A percentile compares a stretch with the other conserved stretches of the same genome.
These are phyloP conservation scores for Aspidapion aeneum DNA, from an alignment of 2,888 invertebrate species.

Conservation along the genomic window DNA sequence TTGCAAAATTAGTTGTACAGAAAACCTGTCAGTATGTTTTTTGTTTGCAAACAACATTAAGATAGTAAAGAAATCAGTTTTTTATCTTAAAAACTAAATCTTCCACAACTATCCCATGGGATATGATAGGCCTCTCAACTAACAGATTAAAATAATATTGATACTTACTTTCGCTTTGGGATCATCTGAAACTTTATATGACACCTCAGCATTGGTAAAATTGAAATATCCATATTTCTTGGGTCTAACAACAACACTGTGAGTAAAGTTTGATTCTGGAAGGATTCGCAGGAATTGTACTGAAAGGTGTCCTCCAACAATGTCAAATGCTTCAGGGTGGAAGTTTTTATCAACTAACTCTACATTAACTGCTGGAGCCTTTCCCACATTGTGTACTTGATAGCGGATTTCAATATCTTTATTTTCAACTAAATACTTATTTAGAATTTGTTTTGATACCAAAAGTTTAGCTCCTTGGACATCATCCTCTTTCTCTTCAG, in stretches of 20 bases:
- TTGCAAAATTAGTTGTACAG: too few species aligned
- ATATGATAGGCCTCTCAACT: too few species aligned
- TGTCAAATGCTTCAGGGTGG: constrained; percentile 85
- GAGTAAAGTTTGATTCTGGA: constrained; percentile 90
- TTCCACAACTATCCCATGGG: too few species aligned
- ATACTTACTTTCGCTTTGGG: constrained; percentile 29
- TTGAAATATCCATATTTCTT: constrained; percentile 92
- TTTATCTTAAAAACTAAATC: too few species aligned
- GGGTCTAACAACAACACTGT: constrained; percentile 89
- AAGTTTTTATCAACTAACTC: constrained; percentile 88
- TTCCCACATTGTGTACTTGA: constrained; percentile 90
- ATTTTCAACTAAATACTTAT: constrained; percentile 93
- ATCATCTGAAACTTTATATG: constrained; percentile 76
- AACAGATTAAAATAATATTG: too few species aligned
- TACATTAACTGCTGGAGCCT: constrained; percentile 85
- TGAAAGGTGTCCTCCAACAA: constrained; percentile 81
- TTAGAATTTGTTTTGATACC: constrained; percentile 91
- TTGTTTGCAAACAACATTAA: too few species aligned
- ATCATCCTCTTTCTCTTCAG: constrained; percentile 56
- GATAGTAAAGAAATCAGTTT: too few species aligned
- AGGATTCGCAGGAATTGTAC: constrained; percentile 86
- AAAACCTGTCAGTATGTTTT: too few species aligned
- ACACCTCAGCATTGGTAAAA: constrained; percentile 92
- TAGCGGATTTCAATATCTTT: constrained; percentile 96
- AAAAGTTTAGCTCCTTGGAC: constrained; percentile 77